Evolutionary conservation across 2,888 invertebrate species (phyloP).

Genomic region (Thyatira batis): DNA sequence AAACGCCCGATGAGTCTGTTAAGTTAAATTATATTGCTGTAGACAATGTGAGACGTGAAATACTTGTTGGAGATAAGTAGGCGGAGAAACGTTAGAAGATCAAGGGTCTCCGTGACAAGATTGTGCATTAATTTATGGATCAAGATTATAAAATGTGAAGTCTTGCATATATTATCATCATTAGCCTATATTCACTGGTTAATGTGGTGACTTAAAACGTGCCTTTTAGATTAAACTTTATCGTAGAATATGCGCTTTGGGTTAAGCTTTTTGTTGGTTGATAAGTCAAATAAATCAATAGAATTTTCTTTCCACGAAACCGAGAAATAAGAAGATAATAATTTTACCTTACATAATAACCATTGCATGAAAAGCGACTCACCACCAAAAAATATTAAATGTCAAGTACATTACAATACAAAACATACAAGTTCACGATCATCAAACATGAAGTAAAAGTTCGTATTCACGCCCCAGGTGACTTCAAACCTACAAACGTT

Average conservation of each 20-base stretch:
- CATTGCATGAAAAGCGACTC: no score
- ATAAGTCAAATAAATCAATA: no score
- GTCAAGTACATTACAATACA: no score
- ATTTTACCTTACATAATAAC: no score
- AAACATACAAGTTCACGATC: no score
- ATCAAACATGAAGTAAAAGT: no score
- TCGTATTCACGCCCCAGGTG: neutral
- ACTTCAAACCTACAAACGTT: neutral
- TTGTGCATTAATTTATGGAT: neutral
- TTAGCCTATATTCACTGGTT: neutral
- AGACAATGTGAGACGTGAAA: neutral
- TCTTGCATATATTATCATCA: neutral
- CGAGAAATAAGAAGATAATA: no score
- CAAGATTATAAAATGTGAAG: neutral
- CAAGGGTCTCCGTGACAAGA: constrained; percentile 1
- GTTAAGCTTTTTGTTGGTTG: neutral
- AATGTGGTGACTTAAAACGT: neutral
- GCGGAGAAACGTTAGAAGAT: neutral
- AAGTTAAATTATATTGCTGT: neutral
- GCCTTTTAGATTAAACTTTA: neutral
- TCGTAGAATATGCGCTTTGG: neutral
- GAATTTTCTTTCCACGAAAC: no score
- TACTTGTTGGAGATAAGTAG: neutral
- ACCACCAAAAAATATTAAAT: no score
- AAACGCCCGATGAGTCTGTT: neutral